Percentiles rank a stretch among this genome's conserved stretches.
Conservation (phyloP, 2,113 vertebrate genomes). For the Xiphias gladius region DNA sequence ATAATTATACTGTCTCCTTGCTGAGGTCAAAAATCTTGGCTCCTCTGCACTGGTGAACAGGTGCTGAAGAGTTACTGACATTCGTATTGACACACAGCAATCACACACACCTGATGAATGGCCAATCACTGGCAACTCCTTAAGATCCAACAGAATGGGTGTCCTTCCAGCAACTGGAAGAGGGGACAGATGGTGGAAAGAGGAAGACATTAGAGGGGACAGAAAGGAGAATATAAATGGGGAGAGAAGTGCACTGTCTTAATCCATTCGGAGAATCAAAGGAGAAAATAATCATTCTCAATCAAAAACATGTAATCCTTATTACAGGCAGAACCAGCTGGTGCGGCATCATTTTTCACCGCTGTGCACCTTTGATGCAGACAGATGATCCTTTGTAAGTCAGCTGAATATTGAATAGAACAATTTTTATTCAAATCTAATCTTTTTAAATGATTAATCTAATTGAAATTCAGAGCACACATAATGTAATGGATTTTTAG, state of each 20-base stretch:
- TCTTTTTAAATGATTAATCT: conserved; percentile 54
- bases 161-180: conserved; percentile 48
- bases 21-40: conserved; percentile 42
- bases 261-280: conserved; percentile 55
- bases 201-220: conserved; percentile 45
- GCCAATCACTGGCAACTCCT: conserved; percentile 22
- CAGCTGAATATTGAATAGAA: conserved; percentile 44
- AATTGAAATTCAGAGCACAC: conserved; percentile 63
- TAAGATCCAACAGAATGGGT: conserved; percentile 41
- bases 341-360: conserved; percentile 47
- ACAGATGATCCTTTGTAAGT: conserved; percentile 54
- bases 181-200: conserved; percentile 38
- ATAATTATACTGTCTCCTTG: conserved; percentile 34
- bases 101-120: conserved; percentile 58
- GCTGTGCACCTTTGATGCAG: conserved; percentile 51
- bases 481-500: conserved; percentile 50
- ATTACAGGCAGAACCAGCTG: conserved; percentile 58
- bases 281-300: conserved; percentile 59
- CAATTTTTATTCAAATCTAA: conserved; percentile 46
- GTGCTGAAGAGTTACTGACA: conserved; percentile 24
- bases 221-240: conserved; percentile 43
- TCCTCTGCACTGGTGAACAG: conserved; percentile 15
- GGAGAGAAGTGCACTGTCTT: conserved; percentile 35
- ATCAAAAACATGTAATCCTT: conserved; percentile 58
- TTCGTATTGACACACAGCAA: conserved; percentile 32